A percentile compares a stretch with the other conserved stretches of the same genome.
These are phyloP conservation scores for Taenaris catops DNA, from an alignment of 2,888 invertebrate genomes.

Conservation along the genomic window DNA sequence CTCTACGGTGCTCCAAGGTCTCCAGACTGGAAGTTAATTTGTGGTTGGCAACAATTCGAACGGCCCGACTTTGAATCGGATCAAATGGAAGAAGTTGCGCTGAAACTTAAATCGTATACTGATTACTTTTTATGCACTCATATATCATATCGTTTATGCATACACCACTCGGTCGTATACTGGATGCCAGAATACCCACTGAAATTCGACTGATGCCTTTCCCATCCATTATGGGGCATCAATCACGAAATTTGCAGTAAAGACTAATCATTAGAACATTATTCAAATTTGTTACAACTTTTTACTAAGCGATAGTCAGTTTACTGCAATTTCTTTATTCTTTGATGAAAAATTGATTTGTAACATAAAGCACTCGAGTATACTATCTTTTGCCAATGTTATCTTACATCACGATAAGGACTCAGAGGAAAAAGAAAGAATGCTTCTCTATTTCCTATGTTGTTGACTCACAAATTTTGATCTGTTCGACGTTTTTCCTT, in stretches of 20 bases:
- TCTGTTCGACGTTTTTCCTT: slow-evolving; percentile 54
- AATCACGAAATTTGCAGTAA: slow-evolving; percentile 46
- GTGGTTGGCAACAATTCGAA: no score
- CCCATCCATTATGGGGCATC: no score
- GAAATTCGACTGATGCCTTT: no score
- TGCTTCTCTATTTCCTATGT: slow-evolving; percentile 50
- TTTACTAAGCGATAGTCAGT: slow-evolving; percentile 46
- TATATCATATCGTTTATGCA: no score
- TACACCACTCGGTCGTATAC: no score
- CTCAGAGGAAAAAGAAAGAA: slow-evolving; percentile 56
- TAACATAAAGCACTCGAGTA: slow-evolving; percentile 37
- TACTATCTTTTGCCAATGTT: slow-evolving; percentile 26
- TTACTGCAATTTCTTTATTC: slow-evolving; percentile 51
- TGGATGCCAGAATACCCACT: no score
- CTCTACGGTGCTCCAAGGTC: no score
- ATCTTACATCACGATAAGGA: slow-evolving; percentile 43
- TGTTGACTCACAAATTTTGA: slow-evolving; percentile 44
- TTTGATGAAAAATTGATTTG: slow-evolving; percentile 36
- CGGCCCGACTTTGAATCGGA: no score
- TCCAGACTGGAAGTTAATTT: no score
- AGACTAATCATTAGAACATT: slow-evolving; percentile 42
- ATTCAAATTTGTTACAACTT: slow-evolving; percentile 17
- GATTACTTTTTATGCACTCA: no score
- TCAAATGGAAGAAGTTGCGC: no score
- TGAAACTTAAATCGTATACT: no score